These are phyloP conservation scores for Cyclophora punctaria DNA, from an alignment of 2,888 invertebrate species.

Conservation along the genomic window DNA sequence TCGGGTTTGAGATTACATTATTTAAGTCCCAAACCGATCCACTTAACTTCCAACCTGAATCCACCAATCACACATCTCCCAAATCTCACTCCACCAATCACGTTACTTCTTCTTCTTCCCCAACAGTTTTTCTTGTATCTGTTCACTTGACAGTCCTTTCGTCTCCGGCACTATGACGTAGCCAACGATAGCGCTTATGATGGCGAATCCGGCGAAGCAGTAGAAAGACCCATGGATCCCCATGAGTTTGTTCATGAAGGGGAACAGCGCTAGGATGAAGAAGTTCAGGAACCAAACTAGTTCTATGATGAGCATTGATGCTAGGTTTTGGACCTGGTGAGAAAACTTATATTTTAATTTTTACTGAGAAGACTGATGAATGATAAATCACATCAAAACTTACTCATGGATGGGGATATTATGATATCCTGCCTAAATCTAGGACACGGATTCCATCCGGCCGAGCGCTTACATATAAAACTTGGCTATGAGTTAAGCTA, in stretches of 20 bases:
- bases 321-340: slow-evolving; percentile 49
- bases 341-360: background rate
- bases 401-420: too few relatives aligned
- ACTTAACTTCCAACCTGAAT: too few relatives aligned
- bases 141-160: slow-evolving; percentile 54
- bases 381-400: too few relatives aligned
- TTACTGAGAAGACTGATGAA: too few relatives aligned
- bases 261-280: slow-evolving; percentile 53
- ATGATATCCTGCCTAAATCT: too few relatives aligned
- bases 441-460: too few relatives aligned
- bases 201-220: slow-evolving; percentile 40
- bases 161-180: slow-evolving; percentile 61
- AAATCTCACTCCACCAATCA: background rate
- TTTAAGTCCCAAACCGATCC: too few relatives aligned
- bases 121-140: slow-evolving; percentile 44
- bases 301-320: slow-evolving; percentile 53
- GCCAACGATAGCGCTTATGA: slow-evolving; percentile 36
- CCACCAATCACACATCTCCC: slow-evolving; percentile 23
- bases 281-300: slow-evolving; percentile 64
- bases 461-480: too few relatives aligned
- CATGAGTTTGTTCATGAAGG: slow-evolving; percentile 36
- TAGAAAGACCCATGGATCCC: slow-evolving; percentile 57
- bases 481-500: too few relatives aligned
- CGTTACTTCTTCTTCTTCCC: slow-evolving; percentile 13
- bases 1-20: too few relatives aligned